Conservation (phyloP, 2,888 invertebrate genomes). For the Chrysomela aeneicollis region DNA sequence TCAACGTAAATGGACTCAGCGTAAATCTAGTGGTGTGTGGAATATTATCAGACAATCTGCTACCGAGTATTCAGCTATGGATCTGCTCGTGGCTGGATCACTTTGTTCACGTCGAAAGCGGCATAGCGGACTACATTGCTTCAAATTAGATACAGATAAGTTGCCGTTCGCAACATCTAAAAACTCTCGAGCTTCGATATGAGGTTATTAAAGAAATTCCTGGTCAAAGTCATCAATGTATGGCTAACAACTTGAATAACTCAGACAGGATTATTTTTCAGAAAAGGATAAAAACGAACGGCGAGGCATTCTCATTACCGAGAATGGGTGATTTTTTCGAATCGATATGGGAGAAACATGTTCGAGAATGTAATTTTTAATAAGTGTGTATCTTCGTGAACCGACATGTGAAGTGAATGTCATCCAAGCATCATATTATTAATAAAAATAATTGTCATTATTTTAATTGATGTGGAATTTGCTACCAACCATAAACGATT, state of each 20-base stretch:
- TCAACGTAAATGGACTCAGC: conserved; percentile 52
- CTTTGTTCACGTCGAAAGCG: conserved; percentile 56
- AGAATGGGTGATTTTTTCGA: conserved; percentile 19
- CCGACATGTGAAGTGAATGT: conserved; percentile 5
- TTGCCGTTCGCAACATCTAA: conserved; percentile 39
- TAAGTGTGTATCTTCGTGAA: background rate
- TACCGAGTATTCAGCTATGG: conserved; percentile 48
- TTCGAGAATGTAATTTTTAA: conserved; percentile 19
- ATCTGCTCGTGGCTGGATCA: conserved; percentile 46
- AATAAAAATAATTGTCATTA: conserved; percentile 5
- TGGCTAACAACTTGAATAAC: conserved; percentile 31
- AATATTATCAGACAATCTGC: conserved; percentile 50
- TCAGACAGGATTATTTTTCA: conserved; percentile 34
- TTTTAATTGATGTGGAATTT: conserved; percentile 3
- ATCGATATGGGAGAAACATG: conserved; percentile 16
- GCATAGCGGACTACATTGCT: conserved; percentile 55
- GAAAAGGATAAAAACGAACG: conserved; percentile 15
- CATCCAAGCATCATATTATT: background rate
- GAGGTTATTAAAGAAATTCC: conserved; percentile 41
- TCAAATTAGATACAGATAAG: conserved; percentile 54
- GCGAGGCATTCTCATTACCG: conserved; percentile 20
- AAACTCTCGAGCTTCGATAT: conserved; percentile 39
- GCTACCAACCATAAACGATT: background rate
- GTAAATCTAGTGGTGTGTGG: conserved; percentile 39
- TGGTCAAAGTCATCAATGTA: conserved; percentile 32